A percentile compares a stretch with the other conserved stretches of the same genome.
Conservation (phyloP, 2,888 invertebrate species). For the Resseliella maxima region DNA sequence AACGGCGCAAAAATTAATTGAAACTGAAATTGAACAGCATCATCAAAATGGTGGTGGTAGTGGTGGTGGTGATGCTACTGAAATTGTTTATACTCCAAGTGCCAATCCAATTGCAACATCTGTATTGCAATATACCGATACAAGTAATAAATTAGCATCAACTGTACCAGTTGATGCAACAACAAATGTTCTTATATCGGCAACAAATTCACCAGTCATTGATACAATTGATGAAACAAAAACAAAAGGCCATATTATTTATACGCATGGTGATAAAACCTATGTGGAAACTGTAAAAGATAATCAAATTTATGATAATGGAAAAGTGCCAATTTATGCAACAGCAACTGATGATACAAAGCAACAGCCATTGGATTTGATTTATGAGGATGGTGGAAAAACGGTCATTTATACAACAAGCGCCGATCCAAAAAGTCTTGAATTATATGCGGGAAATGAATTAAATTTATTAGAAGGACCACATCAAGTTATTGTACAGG, state of each 20-base stretch:
- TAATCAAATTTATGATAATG: conserved; percentile 64
- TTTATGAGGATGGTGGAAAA: conserved; percentile 86
- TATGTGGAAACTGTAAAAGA: conserved; percentile 62
- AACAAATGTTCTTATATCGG: conserved; percentile 14
- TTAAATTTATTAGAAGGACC: conserved; percentile 66
- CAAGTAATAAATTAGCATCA: conserved; percentile 56
- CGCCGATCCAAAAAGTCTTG: conserved; percentile 79
- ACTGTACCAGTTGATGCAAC: conserved; percentile 15
- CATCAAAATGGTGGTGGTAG: conserved; percentile 27
- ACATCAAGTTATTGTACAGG: conserved; percentile 65
- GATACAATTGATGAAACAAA: not conserved
- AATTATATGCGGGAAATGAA: conserved; percentile 71
- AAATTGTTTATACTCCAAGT: conserved; percentile 54
- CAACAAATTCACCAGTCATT: not conserved
- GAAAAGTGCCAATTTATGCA: conserved; percentile 58
- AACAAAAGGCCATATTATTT: conserved; percentile 67
- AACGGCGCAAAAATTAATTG: conserved; percentile 62
- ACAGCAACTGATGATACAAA: conserved; percentile 60
- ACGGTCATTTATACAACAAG: conserved; percentile 85
- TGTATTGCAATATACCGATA: conserved; percentile 66
- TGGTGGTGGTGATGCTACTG: no score
- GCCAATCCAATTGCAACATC: conserved; percentile 63
- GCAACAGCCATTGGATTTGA: conserved; percentile 79
- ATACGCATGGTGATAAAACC: conserved; percentile 64
- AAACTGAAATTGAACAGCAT: conserved; percentile 63